Base-by-base conservation (phyloP, 1,140 invertebrate species). In the Ceratosolen fusciceps region DNA sequence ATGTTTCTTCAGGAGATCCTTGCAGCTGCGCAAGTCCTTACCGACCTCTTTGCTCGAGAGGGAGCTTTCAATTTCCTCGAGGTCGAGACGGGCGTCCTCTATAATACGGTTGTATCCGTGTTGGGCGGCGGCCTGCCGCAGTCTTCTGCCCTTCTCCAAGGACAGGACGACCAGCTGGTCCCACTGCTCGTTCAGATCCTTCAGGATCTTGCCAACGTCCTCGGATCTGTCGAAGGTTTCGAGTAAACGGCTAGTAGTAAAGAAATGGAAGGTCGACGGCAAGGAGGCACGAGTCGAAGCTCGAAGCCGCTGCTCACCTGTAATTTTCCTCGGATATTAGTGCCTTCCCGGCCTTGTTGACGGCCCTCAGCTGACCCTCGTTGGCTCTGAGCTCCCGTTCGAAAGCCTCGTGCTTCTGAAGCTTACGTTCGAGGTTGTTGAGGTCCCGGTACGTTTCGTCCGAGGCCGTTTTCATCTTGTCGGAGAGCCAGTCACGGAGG, bases 321-420 rank as follows among this genome's bases (percentile, higher is more conserved):
- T 93, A 94, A 87, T 96, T 95, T 54, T 93, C 92, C 81, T 94
- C 93, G 0, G 92, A 92, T 78, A 95, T 94, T 26, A 96, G 84
- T 21, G 92, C 92, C 86, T 95, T 92, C 8, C 94, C 95, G 68
- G 93, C 92, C 84, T 96, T 96, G 81, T 97, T 97, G 7, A 98
- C 95, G 60, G 93, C 93, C 54, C 95, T 89, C 16, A 98, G 89
- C 86, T 97, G 95, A 21, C 96, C 96, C 88, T 97, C 96, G 87
- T 98, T 98, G 0, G 97, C 96, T 54, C 96, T 92, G 9, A 99
- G 88, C 87, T 99, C 98, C 26, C 98, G 92, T 86, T 99, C 97
- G 87, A 99, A 99, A 0, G 98, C 98, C 88, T 99, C 97, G 86
- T 99, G 98, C 86, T 99, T 99, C 88, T 99, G 97, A 3, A 99